A percentile compares a stretch with the other conserved stretches of the same genome.
These are phyloP conservation scores for Rapana venosa DNA, from an alignment of 2,888 invertebrate genomes.

Conservation along the genomic window DNA sequence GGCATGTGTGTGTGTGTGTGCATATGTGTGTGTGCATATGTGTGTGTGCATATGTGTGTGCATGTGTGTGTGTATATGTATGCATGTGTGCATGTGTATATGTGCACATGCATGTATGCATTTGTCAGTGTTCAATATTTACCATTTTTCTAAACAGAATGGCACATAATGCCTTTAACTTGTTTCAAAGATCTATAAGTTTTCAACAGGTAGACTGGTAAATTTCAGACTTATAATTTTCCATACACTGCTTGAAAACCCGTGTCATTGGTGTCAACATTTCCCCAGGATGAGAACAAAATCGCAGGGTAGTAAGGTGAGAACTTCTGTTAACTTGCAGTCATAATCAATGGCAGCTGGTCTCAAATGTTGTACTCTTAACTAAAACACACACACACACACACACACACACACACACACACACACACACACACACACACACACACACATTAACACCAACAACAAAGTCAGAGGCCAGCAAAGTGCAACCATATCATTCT, in stretches of 20 bases:
- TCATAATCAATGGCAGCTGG: background rate
- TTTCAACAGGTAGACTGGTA: background rate
- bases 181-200: no score
- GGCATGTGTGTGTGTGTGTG: background rate
- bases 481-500: background rate
- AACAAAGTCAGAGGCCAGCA: background rate
- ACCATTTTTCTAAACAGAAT: no score
- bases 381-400: background rate
- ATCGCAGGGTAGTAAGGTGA: background rate
- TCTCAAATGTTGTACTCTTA: background rate
- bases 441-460: background rate
- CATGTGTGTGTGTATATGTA: background rate
- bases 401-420: background rate
- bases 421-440: conserved; percentile 8
- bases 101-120: no score
- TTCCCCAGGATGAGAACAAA: background rate
- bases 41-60: background rate
- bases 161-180: no score
- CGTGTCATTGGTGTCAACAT: background rate
- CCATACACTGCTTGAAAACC: background rate
- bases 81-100: background rate
- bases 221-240: background rate
- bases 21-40: background rate
- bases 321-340: background rate
- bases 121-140: no score